Percentiles rank a stretch among this genome's conserved stretches.
phyloP scores from a whole-genome alignment of 2,888 invertebrate species.

The Ophion ventricosus region DNA sequence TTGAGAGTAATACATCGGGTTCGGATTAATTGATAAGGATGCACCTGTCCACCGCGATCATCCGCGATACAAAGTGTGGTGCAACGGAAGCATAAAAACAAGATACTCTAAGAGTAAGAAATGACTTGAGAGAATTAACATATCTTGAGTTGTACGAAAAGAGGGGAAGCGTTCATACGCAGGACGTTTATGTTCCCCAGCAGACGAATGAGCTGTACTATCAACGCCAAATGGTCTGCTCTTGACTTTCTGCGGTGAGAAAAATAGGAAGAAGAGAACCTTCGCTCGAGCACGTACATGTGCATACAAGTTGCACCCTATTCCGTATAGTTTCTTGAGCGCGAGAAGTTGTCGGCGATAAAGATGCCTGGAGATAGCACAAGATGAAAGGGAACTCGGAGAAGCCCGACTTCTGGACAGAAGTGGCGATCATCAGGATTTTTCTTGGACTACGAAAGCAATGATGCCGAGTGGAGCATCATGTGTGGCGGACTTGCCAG shows the following conservation, averaged over 20 bases:
- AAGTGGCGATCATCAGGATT: conserved; percentile 54
- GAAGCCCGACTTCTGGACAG: conserved; percentile 51
- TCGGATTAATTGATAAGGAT: conserved; percentile 64
- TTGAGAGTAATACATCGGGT: conserved; percentile 24
- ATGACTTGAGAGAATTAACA: conserved; percentile 57
- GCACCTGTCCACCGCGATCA: conserved; percentile 54
- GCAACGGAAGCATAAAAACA: conserved; percentile 42
- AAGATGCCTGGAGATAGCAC: conserved; percentile 60
- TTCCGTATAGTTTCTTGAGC: conserved; percentile 53
- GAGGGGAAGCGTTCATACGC: conserved; percentile 18
- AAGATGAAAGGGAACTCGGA: conserved; percentile 69
- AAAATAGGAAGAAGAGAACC: conserved; percentile 53
- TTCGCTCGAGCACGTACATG: conserved; percentile 54
- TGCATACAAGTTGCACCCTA: conserved; percentile 56
- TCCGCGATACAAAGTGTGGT: conserved; percentile 20
- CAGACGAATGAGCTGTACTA: conserved; percentile 52
- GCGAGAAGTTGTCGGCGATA: conserved; percentile 64
- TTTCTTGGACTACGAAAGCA: conserved; percentile 47
- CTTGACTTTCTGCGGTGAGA: conserved; percentile 64
- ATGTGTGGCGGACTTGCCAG: conserved; percentile 51
- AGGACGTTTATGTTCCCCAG: conserved; percentile 42
- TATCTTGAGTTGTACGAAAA: conserved; percentile 49
- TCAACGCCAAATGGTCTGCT: conserved; percentile 59
- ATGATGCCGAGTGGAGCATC: conserved; percentile 63
- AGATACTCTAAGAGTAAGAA: conserved; percentile 39